These are phyloP conservation scores for Perccottus glenii DNA, from an alignment of 2,113 vertebrate genomes.

Conservation along the genomic window DNA sequence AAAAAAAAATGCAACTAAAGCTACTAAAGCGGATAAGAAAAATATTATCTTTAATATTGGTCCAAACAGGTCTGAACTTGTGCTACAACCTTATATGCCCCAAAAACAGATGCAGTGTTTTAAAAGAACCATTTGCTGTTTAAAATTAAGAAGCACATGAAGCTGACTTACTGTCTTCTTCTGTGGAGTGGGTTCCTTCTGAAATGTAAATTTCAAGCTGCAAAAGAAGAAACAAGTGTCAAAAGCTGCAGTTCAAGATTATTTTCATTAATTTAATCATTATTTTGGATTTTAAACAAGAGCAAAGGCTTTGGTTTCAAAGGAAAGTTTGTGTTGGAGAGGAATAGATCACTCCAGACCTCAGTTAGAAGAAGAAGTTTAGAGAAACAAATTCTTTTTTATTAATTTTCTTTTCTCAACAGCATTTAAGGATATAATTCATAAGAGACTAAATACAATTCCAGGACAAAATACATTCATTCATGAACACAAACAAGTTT, in stretches of 20 bases:
- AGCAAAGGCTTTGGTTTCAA: not conserved
- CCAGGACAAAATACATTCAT: too few relatives aligned
- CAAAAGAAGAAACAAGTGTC: constrained; percentile 27
- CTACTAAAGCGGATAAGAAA: too few relatives aligned
- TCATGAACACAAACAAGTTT: too few relatives aligned
- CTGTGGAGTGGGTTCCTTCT: constrained; percentile 94
- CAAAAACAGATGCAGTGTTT: not conserved
- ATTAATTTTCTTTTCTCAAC: too few relatives aligned
- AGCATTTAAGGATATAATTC: too few relatives aligned
- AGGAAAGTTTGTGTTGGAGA: not conserved
- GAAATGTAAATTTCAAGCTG: constrained; percentile 98
- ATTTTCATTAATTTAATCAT: not conserved
- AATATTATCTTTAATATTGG: too few relatives aligned
- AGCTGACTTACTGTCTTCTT: constrained; percentile 93
- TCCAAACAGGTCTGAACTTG: too few relatives aligned
- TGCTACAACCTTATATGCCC: too few relatives aligned
- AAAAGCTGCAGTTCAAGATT: not conserved
- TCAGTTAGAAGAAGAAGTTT: not conserved
- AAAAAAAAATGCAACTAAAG: too few relatives aligned
- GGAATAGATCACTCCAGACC: too few relatives aligned
- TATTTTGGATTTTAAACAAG: not conserved
- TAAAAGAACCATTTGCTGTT: not conserved
- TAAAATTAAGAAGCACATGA: not conserved
- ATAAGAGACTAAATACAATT: too few relatives aligned
- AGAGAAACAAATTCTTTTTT: not conserved